Evolutionary conservation across 1,140 invertebrate species (phyloP), one percentile per base, ranked within the genome.

Genomic region (Drosophila kanapiae): DNA sequence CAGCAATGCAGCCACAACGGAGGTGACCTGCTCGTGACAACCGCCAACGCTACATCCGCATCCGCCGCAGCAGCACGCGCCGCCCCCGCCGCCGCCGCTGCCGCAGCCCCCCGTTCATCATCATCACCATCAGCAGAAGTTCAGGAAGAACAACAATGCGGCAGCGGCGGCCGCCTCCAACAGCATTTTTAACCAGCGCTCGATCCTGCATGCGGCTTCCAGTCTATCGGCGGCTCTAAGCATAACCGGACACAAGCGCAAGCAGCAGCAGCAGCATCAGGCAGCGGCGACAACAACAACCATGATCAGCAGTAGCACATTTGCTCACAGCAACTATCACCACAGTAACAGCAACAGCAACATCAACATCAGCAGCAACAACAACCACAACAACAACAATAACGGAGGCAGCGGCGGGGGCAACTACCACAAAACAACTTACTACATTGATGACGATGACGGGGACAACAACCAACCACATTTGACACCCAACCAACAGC

Each of bases 21-120:
- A 93, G 78, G 91, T 93, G 53, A 88, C 85, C 35, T 93, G 92
- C 53, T 93, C 92, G 92, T 93, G 92, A 93, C 92, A 91, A 83
- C 87, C 80, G 83, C 86, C 78, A 76, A 83, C 76, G 45, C 61
- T 76, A 79, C 68, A 78, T 67, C 62, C 62, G 51, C 43, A 69
- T 59, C 48, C 74, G 57, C 59, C 70, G 38, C 80, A 59, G 42
- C 69, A 61, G 53, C 79, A 75, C n/a, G 70, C 75, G 48, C 65
- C 83, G 58, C 71, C 65, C 23, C 60, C 80, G 42, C 47, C 75
- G 42, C 53, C 78, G 13, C 40, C 56, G 14, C 42, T 38, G 37
- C 33, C 49, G 16, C 59, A 65, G 33, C 67, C 79, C 16, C 29
- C 75, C 18, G 31, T 62, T 56, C 70, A 76, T 35, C 81, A 81